Evolutionary conservation across 2,888 invertebrate species (phyloP), one percentile per base, ranked within the genome.

Genomic region (Ormyrus nitidulus): DNA sequence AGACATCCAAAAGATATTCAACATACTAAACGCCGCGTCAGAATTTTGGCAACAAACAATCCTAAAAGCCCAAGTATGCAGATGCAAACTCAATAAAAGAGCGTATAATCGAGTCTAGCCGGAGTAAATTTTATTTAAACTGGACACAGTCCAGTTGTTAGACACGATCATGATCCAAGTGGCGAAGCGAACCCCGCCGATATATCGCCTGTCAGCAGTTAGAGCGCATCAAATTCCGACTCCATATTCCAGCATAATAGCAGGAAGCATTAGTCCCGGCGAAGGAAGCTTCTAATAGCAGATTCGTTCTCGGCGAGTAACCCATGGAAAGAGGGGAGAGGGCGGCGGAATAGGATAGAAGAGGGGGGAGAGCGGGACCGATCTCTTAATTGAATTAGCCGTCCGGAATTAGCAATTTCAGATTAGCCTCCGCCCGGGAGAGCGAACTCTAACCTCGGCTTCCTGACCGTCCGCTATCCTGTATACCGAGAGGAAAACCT

Each of bases 311-410:
- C n/a, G 34, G 54, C 65, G 72, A 34, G 19, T 44, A 13, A 9
- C 34, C 34, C 56, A 53, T 10, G 34, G 58, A 65, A 65, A 76
- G 66, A 62, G 79, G 65, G 69, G 74, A 73, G 58, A 71, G 53
- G 64, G 56, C 44, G 73, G 49, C 46, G 56, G 58, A 53, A 46
- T 51, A 19, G 13, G 44, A 59, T 48, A 62, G 44, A n/a, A 65
- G 46, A 62, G 13, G 6, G 65, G 75, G 65, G 13, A 58, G 49
- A 65, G 65, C 46, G 77, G 77, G 82, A 83, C 86, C 86, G 85
- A 88, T 88, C 88, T 87, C 88, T 87, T 89, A 89, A 89, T 89
- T 89, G 87, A 89, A 89, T 89, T 87, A 88, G 88, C 87, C 86
- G 84, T 85, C 86, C 86, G 87, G 87, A 88, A 89, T 89, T 89